These are phyloP conservation scores for Geotrupes spiniger DNA, from an alignment of 2,888 invertebrate genomes.

Conservation along the genomic window DNA sequence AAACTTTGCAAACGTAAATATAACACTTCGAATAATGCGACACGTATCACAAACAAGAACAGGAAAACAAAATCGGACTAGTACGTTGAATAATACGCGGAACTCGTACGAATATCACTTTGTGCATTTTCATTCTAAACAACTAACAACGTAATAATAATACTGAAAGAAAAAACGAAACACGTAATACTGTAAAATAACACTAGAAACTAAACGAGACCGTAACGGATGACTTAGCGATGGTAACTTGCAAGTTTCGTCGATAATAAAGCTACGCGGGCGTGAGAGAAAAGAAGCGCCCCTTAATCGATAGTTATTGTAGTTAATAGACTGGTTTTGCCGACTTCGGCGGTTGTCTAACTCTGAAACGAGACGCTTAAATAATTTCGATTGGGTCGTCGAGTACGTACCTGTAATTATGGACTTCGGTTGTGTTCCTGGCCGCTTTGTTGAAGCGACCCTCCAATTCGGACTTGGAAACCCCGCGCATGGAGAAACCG, in stretches of 20 bases:
- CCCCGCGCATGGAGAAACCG: slow-evolving; percentile 39
- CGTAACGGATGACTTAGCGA: not conserved
- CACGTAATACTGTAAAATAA: not conserved
- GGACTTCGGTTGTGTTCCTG: slow-evolving; percentile 45
- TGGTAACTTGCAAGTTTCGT: not conserved
- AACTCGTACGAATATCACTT: slow-evolving; percentile 5
- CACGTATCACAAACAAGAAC: slow-evolving; percentile 5
- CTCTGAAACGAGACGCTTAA: slow-evolving; percentile 32
- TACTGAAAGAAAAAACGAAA: not conserved
- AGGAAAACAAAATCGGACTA: not conserved
- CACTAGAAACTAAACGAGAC: not conserved
- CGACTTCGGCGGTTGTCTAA: slow-evolving; percentile 39
- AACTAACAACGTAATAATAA: slow-evolving; percentile 1
- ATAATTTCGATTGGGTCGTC: not conserved
- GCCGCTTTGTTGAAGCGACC: slow-evolving; percentile 48
- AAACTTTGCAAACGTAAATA: not conserved
- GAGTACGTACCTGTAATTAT: slow-evolving; percentile 42
- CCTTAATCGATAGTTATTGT: no score
- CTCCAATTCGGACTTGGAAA: slow-evolving; percentile 47
- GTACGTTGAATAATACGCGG: not conserved
- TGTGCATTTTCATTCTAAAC: slow-evolving; percentile 3
- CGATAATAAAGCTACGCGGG: not conserved
- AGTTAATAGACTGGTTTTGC: slow-evolving; percentile 38
- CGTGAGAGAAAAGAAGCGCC: not conserved
- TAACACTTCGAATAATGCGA: no score